These are phyloP conservation scores for Notamacropus eugenii DNA, from an alignment of 2,797 vertebrate species.

Conservation along the genomic window DNA sequence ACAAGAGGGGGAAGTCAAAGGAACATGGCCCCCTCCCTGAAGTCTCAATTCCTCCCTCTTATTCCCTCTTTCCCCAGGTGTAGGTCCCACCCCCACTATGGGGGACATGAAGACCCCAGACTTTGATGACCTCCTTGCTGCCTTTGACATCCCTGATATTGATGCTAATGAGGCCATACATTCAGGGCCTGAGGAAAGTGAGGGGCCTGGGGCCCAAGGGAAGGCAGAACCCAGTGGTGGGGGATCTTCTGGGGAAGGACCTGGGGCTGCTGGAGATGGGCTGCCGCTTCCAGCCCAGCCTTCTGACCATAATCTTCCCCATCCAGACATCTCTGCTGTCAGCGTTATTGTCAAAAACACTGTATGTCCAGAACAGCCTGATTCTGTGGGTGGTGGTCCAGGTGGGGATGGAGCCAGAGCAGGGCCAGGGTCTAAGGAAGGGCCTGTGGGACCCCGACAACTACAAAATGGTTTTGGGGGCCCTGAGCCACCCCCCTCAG, in stretches of 20 bases:
- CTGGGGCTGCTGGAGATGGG: slow-evolving; percentile 51
- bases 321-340: slow-evolving; percentile 89
- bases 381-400: slow-evolving; percentile 66
- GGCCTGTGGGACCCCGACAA: slow-evolving; percentile 74
- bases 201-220: slow-evolving; percentile 83
- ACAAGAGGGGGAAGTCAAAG: not conserved
- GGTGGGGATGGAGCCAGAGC: slow-evolving; percentile 73
- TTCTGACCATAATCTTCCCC: slow-evolving; percentile 81
- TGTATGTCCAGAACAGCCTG: slow-evolving; percentile 88
- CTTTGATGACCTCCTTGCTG: slow-evolving; percentile 97
- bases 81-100: slow-evolving; percentile 87
- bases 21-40: not conserved
- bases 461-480: slow-evolving; percentile 90
- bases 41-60: slow-evolving; percentile 31
- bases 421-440: slow-evolving; percentile 61
- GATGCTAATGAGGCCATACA: slow-evolving; percentile 96
- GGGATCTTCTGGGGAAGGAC: slow-evolving; percentile 72
- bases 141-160: slow-evolving; percentile 98
- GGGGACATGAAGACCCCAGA: slow-evolving; percentile 99
- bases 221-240: slow-evolving; percentile 71
- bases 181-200: slow-evolving; percentile 90
- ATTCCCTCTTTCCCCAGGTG: slow-evolving; percentile 77
- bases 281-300: slow-evolving; percentile 61
- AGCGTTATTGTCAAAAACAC: slow-evolving; percentile 98
- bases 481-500: slow-evolving; percentile 68